These are phyloP conservation scores for Chlamydotis undulata DNA, from an alignment of 2,113 vertebrate genomes.

Conservation along the genomic window DNA sequence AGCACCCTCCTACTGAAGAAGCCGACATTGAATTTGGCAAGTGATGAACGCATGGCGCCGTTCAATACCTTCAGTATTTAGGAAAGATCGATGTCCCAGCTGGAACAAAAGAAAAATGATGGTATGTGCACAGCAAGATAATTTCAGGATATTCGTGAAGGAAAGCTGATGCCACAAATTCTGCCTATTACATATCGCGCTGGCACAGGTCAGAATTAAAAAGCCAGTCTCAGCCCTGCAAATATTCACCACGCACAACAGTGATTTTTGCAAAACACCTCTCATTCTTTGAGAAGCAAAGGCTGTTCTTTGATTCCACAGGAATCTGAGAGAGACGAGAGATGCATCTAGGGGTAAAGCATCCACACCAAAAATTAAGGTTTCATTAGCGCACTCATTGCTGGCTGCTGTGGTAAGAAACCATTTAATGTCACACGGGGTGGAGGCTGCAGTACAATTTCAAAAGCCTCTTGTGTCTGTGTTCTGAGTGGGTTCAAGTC, in stretches of 20 bases:
- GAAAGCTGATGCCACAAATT: not conserved
- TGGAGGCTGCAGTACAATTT: not conserved
- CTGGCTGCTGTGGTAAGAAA: not conserved
- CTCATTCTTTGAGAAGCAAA: not conserved
- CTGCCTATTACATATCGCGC: not conserved
- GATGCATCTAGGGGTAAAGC: not conserved
- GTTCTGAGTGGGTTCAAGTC: not conserved
- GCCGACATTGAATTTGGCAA: not conserved
- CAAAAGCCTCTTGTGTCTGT: constrained; percentile 8
- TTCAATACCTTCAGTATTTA: not conserved
- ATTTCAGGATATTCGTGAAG: not conserved
- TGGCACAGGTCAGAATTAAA: not conserved
- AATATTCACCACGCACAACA: not conserved
- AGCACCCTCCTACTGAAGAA: not conserved
- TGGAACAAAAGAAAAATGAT: not conserved
- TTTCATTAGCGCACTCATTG: not conserved
- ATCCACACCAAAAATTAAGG: not conserved
- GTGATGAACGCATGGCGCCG: not conserved
- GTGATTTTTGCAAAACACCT: not conserved
- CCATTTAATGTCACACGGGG: not conserved
- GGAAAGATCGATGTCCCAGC: not conserved
- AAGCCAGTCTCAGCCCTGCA: not conserved
- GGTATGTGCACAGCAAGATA: not conserved
- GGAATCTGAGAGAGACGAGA: not conserved
- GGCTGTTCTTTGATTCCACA: not conserved